phyloP scores from a whole-genome alignment of 2,113 vertebrate genomes.

The Isichthys henryi region DNA sequence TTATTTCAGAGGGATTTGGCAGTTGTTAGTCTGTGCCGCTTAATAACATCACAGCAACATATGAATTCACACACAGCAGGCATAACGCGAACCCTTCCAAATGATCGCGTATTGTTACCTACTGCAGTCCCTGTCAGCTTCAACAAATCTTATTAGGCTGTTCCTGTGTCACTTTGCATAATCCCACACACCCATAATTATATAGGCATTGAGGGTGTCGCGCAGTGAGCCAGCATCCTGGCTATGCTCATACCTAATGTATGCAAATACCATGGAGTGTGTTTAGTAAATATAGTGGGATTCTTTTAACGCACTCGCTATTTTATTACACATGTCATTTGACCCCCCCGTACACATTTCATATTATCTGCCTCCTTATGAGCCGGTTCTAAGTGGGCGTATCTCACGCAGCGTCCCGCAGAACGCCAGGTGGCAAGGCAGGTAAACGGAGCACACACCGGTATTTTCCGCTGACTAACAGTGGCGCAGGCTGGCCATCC shows the following conservation, averaged over 20 bases:
- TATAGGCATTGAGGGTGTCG: background rate
- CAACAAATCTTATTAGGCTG: constrained; percentile 12
- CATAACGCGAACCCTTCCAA: background rate
- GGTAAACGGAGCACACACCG: background rate
- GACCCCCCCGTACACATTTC: background rate
- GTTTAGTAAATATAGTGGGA: constrained; percentile 5
- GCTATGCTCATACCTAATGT: constrained; percentile 1
- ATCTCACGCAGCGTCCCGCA: background rate
- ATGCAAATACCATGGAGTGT: constrained; percentile 5
- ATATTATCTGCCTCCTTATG: background rate
- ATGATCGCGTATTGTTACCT: constrained; percentile 5
- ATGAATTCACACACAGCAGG: background rate
- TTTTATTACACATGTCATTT: background rate
- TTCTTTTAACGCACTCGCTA: background rate
- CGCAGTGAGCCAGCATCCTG: background rate
- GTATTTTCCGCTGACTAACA: background rate
- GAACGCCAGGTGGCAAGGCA: background rate
- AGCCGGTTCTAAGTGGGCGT: background rate
- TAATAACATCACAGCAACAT: background rate
- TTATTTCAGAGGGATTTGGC: background rate
- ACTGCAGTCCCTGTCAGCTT: constrained; percentile 10
- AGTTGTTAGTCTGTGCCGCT: background rate
- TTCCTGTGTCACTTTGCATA: constrained; percentile 7
- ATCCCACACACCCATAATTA: constrained; percentile 10
- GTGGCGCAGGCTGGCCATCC: background rate